Conservation (phyloP, 2,113 vertebrate genomes). For the Strigops habroptila region DNA sequence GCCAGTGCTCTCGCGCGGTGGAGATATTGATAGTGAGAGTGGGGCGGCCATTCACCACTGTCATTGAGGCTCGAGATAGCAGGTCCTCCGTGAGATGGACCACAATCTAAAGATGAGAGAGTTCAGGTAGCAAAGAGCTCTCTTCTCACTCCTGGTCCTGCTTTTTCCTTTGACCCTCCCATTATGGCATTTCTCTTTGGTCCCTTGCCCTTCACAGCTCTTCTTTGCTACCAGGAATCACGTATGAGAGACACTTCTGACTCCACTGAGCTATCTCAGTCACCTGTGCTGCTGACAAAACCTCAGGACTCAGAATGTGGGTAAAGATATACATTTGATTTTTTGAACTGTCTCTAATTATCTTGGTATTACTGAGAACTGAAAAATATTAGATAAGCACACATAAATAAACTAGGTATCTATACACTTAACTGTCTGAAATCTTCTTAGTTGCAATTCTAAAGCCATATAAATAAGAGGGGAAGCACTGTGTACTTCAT, state of each 20-base stretch:
- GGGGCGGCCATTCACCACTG: slow-evolving; percentile 87
- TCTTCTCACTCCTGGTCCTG: background rate
- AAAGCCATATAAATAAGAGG: background rate
- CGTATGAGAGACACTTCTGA: background rate
- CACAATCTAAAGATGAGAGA: slow-evolving; percentile 79
- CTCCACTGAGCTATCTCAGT: background rate
- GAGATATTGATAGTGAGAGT: slow-evolving; percentile 89
- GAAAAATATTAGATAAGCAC: background rate
- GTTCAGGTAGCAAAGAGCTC: background rate
- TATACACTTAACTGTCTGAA: background rate
- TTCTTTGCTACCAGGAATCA: background rate
- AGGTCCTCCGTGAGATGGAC: slow-evolving; percentile 92
- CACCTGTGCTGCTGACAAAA: background rate
- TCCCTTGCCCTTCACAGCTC: background rate
- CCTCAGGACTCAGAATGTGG: background rate
- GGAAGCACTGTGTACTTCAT: background rate
- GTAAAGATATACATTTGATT: background rate
- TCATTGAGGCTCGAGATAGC: slow-evolving; percentile 96
- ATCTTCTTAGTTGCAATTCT: background rate
- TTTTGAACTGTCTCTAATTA: background rate
- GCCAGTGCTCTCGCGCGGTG: slow-evolving; percentile 90
- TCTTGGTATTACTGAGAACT: background rate
- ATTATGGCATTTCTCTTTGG: background rate
- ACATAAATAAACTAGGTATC: background rate
- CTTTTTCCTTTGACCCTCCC: background rate